These are phyloP conservation scores for Palaemon carinicauda DNA, from an alignment of 1,140 invertebrate species.

Conservation along the genomic window DNA sequence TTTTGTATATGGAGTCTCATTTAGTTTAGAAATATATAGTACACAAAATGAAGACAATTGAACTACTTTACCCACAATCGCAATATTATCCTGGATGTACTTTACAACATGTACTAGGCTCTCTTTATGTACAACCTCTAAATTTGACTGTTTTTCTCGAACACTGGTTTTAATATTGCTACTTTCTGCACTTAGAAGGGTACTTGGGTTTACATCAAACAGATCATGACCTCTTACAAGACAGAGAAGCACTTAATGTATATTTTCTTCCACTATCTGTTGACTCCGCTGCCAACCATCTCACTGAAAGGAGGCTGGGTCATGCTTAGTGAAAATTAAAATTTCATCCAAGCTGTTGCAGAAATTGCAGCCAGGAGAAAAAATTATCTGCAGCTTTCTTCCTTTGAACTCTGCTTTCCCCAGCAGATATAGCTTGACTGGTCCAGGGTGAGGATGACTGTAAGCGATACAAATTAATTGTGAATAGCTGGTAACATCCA, in stretches of 20 bases:
- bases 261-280: neutral
- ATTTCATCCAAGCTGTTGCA: neutral
- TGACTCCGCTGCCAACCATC: constrained; percentile 3
- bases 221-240: neutral
- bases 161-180: neutral
- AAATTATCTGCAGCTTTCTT: neutral
- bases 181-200: constrained; percentile 6
- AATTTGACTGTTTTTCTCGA: neutral
- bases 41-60: constrained; percentile 3
- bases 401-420: too few relatives aligned
- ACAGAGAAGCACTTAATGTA: neutral
- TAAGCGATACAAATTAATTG: neutral
- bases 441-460: too few relatives aligned
- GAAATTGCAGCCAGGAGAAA: neutral
- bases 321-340: neutral
- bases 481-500: neutral
- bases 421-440: too few relatives aligned
- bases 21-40: neutral
- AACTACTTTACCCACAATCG: neutral
- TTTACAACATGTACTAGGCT: neutral
- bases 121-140: neutral
- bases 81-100: too few relatives aligned
- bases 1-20: neutral
- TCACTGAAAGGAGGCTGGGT: neutral
- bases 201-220: constrained; percentile 8